Evolutionary conservation across 2,888 invertebrate species (phyloP), one percentile per base, ranked within the genome.

Genomic region (Buathra laborator): DNA sequence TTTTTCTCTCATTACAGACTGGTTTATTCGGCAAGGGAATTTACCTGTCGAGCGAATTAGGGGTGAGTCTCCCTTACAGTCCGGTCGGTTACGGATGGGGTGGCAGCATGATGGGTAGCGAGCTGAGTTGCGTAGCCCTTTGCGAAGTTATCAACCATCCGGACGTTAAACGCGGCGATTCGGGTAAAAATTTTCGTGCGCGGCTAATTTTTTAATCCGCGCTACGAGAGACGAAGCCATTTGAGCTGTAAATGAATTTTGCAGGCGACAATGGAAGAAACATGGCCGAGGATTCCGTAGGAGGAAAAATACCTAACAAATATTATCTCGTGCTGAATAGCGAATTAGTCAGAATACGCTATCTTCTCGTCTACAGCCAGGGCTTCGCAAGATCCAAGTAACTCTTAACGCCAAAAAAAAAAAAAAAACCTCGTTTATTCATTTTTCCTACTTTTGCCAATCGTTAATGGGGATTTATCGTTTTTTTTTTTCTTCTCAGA

Each of bases 121-220:
- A 96, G 86, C 94, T 97, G 72, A 96, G 97, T 56, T 97, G 97
- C 91, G 95, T 98, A 67, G 97, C 97, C 2, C 94, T 98, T 84
- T 97, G 98, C 94, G 97, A 98, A 94, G 95, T 97, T 75, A 95
- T 98, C 67, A 95, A 97, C 93, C 96, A 97, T 90, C 95, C 96
- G 1, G 95, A 96, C 76, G 95, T 95, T 12, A 95, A 95, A 83
- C 88, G 89, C 86, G 93, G 92, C 59, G 91, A 92, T 77, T 87
- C 91, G 44, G 90, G 93, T 94, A 89, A 88, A 71, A 9, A 51
- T 46, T n/a, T 29, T 9, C 5, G 10, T 14, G 16, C 12, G n/a
- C 6, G 6, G n/a, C n/a, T 48, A 51, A 70, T n/a, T 51, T 12
- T 29, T 48, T 48, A 16, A 16, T n/a, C 29, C 16, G n/a, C 12